Evolutionary conservation across 2,113 vertebrate species (phyloP).

Genomic region (Panurus biarmicus): DNA sequence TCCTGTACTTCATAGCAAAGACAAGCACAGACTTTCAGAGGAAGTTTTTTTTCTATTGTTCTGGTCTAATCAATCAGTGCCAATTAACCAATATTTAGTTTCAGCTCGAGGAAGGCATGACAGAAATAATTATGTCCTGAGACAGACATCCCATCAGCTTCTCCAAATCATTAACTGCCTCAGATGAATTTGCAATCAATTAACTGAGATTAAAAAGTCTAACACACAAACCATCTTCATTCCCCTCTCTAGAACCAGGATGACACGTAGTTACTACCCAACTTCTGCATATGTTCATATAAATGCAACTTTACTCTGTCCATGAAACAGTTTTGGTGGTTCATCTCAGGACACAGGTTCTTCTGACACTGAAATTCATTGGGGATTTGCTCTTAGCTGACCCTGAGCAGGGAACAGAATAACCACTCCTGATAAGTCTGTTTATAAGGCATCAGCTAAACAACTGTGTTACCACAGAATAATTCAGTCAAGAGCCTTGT

Average conservation of each 20-base stretch:
- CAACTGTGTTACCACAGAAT: not conserved
- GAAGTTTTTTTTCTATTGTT: not conserved
- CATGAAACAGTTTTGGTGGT: not conserved
- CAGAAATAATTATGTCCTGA: not conserved
- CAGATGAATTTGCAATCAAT: not conserved
- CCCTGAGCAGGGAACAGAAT: not conserved
- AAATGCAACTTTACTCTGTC: not conserved
- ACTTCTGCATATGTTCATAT: not conserved
- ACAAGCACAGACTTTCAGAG: not conserved
- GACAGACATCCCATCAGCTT: not conserved
- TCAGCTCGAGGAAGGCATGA: not conserved
- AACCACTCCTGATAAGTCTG: not conserved
- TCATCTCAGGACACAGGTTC: not conserved
- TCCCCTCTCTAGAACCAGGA: not conserved
- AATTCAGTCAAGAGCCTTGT: not conserved
- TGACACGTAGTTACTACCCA: not conserved
- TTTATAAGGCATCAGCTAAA: not conserved
- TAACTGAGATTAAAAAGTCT: constrained; percentile 1
- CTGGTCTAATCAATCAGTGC: not conserved
- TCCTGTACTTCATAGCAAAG: not conserved
- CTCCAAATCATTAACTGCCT: not conserved
- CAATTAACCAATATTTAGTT: constrained; percentile 9
- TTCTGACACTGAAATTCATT: not conserved
- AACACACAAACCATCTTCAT: not conserved
- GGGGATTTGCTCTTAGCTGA: not conserved